phyloP scores from a whole-genome alignment of 2,888 invertebrate species.

The Sarcophaga subvicina region DNA sequence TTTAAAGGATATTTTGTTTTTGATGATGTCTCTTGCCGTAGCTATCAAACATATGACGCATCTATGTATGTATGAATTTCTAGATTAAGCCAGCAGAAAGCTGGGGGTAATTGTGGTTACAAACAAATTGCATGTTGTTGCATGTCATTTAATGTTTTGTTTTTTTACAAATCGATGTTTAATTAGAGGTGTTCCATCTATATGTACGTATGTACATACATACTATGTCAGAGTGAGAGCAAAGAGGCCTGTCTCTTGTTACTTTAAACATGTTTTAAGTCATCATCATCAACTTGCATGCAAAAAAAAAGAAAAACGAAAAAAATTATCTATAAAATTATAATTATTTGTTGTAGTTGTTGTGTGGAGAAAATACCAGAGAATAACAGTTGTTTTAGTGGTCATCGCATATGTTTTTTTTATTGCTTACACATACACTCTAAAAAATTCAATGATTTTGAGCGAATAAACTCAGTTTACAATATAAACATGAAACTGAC shows the following conservation, averaged over 20 bases:
- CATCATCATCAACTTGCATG: slow-evolving; percentile 2
- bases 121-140: slow-evolving; percentile 39
- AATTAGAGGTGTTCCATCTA: slow-evolving; percentile 46
- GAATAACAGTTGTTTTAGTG: slow-evolving; percentile 1
- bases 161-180: slow-evolving; percentile 59
- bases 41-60: slow-evolving; percentile 55
- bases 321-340: slow-evolving; percentile 32
- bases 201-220: too few relatives aligned
- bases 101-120: slow-evolving; percentile 42
- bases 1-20: slow-evolving; percentile 37
- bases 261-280: slow-evolving; percentile 37
- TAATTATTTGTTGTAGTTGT: slow-evolving; percentile 31
- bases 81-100: too few relatives aligned
- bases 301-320: not conserved
- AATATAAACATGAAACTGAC: too few relatives aligned
- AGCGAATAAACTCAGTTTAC: too few relatives aligned
- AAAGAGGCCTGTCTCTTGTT: not conserved
- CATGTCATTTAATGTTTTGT: slow-evolving; percentile 16
- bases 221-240: not conserved
- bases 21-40: not conserved
- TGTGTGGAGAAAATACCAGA: not conserved
- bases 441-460: not conserved
- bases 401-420: not conserved
- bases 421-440: not conserved
- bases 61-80: not conserved